Percentiles rank a stretch among this genome's conserved stretches.
Evolutionary conservation across 2,888 invertebrate species (phyloP).

Genomic region (Drosophila paracracens): DNA sequence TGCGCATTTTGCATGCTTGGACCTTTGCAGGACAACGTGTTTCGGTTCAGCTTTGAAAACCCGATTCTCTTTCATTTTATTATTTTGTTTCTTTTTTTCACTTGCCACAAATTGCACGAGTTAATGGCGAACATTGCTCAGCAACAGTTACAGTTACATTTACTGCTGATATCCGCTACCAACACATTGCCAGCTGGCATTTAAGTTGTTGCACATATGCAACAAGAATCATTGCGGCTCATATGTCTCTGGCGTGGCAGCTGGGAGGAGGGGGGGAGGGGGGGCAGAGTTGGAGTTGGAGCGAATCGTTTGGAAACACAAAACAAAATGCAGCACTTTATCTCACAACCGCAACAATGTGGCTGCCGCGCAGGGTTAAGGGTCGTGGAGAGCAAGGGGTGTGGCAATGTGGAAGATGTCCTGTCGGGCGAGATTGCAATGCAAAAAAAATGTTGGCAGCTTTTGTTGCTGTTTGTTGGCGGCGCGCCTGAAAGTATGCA

Average conservation of each 20-base stretch:
- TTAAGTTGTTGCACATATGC: conserved; percentile 70
- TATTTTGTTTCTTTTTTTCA: conserved; percentile 7
- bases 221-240: conserved; percentile 58
- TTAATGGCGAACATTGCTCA: conserved; percentile 2
- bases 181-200: conserved; percentile 47
- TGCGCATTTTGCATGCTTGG: conserved; percentile 63
- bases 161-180: conserved; percentile 11
- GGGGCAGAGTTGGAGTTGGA: not conserved
- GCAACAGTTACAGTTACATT: conserved; percentile 17
- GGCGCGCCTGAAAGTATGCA: conserved; percentile 61
- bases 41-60: not conserved
- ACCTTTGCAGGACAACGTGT: conserved; percentile 9
- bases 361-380: conserved; percentile 9
- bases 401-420: not conserved
- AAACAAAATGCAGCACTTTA: conserved; percentile 70
- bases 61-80: not conserved
- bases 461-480: conserved; percentile 36
- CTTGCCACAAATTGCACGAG: conserved; percentile 62
- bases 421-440: conserved; percentile 23
- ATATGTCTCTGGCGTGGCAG: conserved; percentile 37
- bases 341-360: conserved; percentile 65
- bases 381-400: not conserved
- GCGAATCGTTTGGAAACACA: conserved; percentile 42
- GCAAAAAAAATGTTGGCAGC: conserved; percentile 40
- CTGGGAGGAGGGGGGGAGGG: fast-evolving